Evolutionary conservation across 2,888 invertebrate genomes (phyloP), one percentile per base, ranked within the genome.

Genomic region (Lathronympha strigana): DNA sequence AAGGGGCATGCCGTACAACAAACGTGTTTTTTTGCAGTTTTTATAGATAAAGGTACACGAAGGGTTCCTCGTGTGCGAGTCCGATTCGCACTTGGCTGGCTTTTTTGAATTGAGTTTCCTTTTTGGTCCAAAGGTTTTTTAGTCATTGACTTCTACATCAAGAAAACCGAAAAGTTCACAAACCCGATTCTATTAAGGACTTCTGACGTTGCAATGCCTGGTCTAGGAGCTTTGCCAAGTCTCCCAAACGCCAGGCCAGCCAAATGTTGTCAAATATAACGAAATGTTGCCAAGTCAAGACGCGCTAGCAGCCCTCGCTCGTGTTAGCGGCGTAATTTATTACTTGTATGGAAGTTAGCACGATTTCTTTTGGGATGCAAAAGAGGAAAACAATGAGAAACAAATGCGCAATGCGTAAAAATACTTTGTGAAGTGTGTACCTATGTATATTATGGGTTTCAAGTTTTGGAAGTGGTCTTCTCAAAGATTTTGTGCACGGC

Each of bases 311-410:
- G 13, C 40, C 57, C 57, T 55, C 28, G 40, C 31, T 19, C 43
- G 61, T 50, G 40, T 51, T 51, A 19, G 50, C 31, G 53, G 43
- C 63, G 28, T 64, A 60, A 60, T 64, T 64, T 64, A 64, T 64
- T 23, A 15, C 49, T 45, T 45, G 43, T 28, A 40, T 51, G 43
- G 45, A 57, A 57, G 28, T 57, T 57, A 57, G 43, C 31, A 13
- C 57, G 57, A 57, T 57, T 57, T 43, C 57, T 57, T 55, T 31
- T 19, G 21, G 57, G 19, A 45, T 31, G 40, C 55, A 45, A 57
- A 57, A 57, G 57, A 57, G 31, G 57, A 28, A 45, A 57, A 57
- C 57, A 57, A 57, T 45, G 45, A 31, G 31, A 31, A 43, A 57
- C 19, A 45, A 57, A 57, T 57, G 57, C 57, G 57, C 57, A 57